Conservation (phyloP, 2,888 invertebrate genomes). For the Spilarctia lutea region DNA sequence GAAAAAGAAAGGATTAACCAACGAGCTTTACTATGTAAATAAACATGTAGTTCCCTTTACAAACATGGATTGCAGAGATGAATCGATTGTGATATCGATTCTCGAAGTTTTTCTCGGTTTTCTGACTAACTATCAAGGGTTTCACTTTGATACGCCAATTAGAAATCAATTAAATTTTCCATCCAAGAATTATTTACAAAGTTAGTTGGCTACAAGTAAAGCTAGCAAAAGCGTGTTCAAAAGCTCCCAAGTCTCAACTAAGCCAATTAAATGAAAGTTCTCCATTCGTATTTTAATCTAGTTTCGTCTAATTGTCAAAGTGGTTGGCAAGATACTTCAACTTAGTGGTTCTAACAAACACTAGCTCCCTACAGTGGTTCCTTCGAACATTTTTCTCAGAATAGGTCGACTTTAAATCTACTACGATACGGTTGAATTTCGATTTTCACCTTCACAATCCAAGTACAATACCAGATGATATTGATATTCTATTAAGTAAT, state of each 20-base stretch:
- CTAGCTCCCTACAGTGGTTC: neutral
- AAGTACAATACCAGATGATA: too few species aligned
- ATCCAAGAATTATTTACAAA: neutral
- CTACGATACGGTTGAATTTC: neutral
- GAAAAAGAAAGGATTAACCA: too few species aligned
- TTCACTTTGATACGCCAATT: neutral
- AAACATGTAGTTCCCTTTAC: too few species aligned
- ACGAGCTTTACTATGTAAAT: too few species aligned
- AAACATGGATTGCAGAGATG: too few species aligned
- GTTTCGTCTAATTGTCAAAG: neutral
- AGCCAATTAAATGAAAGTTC: neutral
- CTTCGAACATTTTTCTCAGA: neutral
- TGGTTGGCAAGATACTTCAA: neutral
- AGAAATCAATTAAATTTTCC: neutral
- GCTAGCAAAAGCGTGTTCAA: neutral
- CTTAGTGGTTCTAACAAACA: neutral
- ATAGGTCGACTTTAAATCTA: neutral
- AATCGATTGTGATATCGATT: too few species aligned
- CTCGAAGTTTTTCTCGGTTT: too few species aligned
- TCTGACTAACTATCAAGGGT: neutral
- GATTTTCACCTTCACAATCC: too few species aligned
- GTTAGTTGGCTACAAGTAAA: neutral
- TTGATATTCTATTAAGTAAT: neutral
- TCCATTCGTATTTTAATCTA: neutral
- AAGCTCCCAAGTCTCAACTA: neutral